A percentile compares a stretch with the other conserved stretches of the same genome.
Conservation (phyloP, 2,888 invertebrate genomes). For the Drosophila neonasuta region DNA sequence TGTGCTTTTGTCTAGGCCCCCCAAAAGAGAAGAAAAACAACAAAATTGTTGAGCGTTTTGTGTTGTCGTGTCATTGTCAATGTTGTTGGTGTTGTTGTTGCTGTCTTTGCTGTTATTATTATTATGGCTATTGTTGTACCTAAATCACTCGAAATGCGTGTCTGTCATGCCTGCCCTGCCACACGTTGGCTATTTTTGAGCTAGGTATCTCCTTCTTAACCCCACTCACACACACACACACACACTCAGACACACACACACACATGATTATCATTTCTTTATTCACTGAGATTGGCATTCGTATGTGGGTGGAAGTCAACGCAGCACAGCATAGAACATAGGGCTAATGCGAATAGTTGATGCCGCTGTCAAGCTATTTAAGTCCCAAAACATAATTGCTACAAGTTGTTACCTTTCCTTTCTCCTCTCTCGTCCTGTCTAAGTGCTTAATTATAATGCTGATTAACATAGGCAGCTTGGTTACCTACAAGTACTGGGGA, state of each 20-base stretch:
- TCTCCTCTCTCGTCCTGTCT: neutral
- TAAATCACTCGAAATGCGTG: constrained; percentile 69
- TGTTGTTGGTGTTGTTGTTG: constrained; percentile 33
- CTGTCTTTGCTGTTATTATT: constrained; percentile 38
- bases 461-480: constrained; percentile 19
- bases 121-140: constrained; percentile 53
- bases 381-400: constrained; percentile 52
- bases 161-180: constrained; percentile 61
- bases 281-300: constrained; percentile 50
- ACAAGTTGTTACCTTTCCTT: constrained; percentile 1
- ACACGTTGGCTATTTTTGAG: constrained; percentile 59
- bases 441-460: constrained; percentile 43
- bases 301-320: constrained; percentile 30
- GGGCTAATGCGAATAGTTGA: constrained; percentile 43
- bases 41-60: constrained; percentile 47
- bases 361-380: constrained; percentile 47
- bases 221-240: constrained; percentile 6
- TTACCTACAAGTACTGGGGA: constrained; percentile 8
- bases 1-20: constrained; percentile 45
- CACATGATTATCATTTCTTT: constrained; percentile 40
- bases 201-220: constrained; percentile 43
- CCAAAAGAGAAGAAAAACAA: neutral
- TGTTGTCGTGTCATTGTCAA: constrained; percentile 29
- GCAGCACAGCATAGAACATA: constrained; percentile 28
- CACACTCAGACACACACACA: constrained; percentile 2